phyloP scores from a whole-genome alignment of 2,797 vertebrate species.

The Danio jaintianensis region DNA sequence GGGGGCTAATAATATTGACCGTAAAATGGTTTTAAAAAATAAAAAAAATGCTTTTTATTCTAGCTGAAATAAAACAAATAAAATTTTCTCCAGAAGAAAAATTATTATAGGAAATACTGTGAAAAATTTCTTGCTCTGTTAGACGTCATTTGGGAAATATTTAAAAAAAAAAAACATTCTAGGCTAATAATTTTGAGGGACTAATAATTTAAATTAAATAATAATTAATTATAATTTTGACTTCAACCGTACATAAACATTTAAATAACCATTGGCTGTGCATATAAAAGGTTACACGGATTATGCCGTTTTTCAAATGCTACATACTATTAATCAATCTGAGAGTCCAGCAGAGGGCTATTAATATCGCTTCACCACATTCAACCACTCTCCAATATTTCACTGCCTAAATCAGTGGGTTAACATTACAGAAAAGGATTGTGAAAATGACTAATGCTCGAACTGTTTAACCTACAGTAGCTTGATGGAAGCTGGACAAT shows the following conservation, averaged over 20 bases:
- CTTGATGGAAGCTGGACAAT: conserved; percentile 13
- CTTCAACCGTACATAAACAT: background rate
- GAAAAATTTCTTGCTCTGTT: too few species aligned
- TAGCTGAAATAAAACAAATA: too few species aligned
- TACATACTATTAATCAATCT: background rate
- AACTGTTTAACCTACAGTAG: conserved; percentile 22
- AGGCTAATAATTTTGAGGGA: too few species aligned
- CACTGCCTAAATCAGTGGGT: background rate
- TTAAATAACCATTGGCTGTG: background rate
- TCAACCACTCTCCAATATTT: background rate
- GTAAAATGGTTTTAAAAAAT: too few species aligned
- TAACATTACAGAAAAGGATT: background rate
- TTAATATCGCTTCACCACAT: background rate
- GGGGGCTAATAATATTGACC: too few species aligned
- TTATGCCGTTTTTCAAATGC: background rate
- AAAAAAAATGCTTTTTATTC: too few species aligned
- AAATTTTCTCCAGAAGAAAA: too few species aligned
- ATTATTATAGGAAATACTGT: too few species aligned
- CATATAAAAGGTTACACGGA: background rate
- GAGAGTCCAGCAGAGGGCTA: background rate
- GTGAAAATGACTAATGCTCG: conserved; percentile 4
- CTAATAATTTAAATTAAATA: too few species aligned
- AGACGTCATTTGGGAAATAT: too few species aligned
- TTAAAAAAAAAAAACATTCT: too few species aligned
- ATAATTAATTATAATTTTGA: too few species aligned